These are phyloP conservation scores for Palythoa caribaeorum DNA, from an alignment of 92 coral and sea anemone genomes.

Conservation along the genomic window DNA sequence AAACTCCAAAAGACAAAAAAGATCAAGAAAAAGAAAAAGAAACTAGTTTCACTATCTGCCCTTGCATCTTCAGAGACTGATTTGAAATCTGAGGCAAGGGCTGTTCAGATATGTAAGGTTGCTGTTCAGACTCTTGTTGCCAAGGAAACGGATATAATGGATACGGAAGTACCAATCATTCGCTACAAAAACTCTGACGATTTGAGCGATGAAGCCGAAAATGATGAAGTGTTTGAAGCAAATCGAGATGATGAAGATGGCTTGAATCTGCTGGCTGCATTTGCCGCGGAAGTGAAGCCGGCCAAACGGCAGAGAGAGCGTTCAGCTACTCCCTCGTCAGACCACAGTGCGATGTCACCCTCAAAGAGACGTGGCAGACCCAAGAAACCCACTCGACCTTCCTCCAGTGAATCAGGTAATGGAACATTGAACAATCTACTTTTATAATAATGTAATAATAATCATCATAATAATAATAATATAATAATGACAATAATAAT, in stretches of 20 bases:
- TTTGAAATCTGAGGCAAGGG: slow-evolving; percentile 47
- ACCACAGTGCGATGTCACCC: slow-evolving; percentile 8
- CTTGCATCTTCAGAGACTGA: slow-evolving; percentile 64
- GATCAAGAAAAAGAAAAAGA: slow-evolving; percentile 68
- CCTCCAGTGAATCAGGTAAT: slow-evolving; percentile 68
- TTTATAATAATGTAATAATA: no score
- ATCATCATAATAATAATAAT: no score
- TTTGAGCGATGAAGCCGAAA: slow-evolving; percentile 64
- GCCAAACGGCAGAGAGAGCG: slow-evolving; percentile 71
- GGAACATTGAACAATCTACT: not conserved
- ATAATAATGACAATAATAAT: no score
- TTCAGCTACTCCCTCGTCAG: slow-evolving; percentile 59
- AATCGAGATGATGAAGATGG: slow-evolving; percentile 71
- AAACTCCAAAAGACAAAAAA: slow-evolving; percentile 79
- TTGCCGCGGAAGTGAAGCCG: slow-evolving; percentile 69
- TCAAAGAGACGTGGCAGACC: slow-evolving; percentile 81
- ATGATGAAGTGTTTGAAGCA: slow-evolving; percentile 79
- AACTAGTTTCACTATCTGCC: slow-evolving; percentile 27
- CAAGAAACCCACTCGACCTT: slow-evolving; percentile 65
- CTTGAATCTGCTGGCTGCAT: slow-evolving; percentile 83
- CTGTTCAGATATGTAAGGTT: slow-evolving; percentile 20
- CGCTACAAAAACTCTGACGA: slow-evolving; percentile 60
- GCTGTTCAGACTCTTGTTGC: slow-evolving; percentile 64
- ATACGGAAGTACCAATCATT: slow-evolving; percentile 53
- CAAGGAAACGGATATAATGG: slow-evolving; percentile 65